Evolutionary conservation across 2,797 vertebrate genomes (phyloP), one percentile per base, ranked within the genome.

Genomic region (Oreochromis grahami): DNA sequence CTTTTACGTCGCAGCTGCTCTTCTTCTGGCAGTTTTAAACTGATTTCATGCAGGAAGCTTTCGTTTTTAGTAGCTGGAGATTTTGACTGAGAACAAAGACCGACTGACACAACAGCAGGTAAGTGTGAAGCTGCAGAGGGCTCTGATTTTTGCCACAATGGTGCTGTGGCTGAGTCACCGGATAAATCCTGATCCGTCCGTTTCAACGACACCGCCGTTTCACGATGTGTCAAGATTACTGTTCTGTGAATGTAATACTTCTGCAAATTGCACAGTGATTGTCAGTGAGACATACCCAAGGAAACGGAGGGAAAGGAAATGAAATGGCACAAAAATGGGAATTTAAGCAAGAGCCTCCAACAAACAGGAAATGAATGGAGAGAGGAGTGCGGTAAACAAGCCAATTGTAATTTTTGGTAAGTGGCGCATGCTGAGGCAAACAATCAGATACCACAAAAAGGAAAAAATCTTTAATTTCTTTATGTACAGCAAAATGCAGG

Each of bases 271-370:
- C 24, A 2, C 43, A 2, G 48, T 15, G 29, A 85, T 82, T 45
- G 81, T 41, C 77, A 36, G 38, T 21, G 11, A 76, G 53, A 24
- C 38, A 5, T n/a, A 53, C 36, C n/a, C 2, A 4, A 65, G 36
- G 21, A 86, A 80, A 86, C 14, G 19, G 24, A 80, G 29, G 11
- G 4, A 55, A 56, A 82, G 77, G 86, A 92, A 90, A 91, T 68
- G 41, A 91, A 90, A 82, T 19, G 24, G 8, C 24, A 32, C 7
- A 17, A 29, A 81, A 79, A 63, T 34, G 11, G 26, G 45, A 38
- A 70, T 45, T 70, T 11, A 48, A 82, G 29, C 7, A 6, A 43
- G 45, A 76, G 56, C 6, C 74, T 72, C 17, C 48, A 15, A 19
- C 12, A 65, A 76, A 77, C 83, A 76, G 89, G 88, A 88, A 87